Evolutionary conservation across 2,797 vertebrate genomes (phyloP).

Genomic region (Tolypeutes matacus): DNA sequence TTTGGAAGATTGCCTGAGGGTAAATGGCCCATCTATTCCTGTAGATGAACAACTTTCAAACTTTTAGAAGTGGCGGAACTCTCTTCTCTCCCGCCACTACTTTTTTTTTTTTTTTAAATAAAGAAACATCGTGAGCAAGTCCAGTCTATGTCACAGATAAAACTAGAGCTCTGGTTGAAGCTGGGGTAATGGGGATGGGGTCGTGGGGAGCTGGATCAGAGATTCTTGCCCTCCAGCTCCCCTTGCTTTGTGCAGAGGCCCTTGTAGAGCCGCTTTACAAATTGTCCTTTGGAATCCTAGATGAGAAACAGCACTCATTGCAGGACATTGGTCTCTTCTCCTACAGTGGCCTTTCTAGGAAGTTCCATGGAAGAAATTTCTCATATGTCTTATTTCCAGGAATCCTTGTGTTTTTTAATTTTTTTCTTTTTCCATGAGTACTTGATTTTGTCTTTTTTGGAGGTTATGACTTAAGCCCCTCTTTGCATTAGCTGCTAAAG

Average conservation of each 20-base stretch:
- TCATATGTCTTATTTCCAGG: neutral
- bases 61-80: neutral
- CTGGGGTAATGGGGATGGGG: neutral
- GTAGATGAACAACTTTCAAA: neutral
- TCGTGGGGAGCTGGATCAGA: accelerated
- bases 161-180: neutral
- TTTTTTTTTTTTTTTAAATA: constrained; percentile 10
- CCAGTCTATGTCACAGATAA: neutral
- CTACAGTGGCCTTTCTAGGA: neutral
- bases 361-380: neutral
- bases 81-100: neutral
- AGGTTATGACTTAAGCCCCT: neutral
- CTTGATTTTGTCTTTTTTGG: neutral
- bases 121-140: neutral
- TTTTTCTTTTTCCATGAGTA: neutral
- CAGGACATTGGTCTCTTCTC: neutral
- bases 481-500: neutral
- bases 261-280: neutral
- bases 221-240: neutral
- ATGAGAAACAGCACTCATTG: neutral
- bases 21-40: neutral
- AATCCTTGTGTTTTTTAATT: neutral
- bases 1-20: neutral
- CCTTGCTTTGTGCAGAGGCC: neutral
- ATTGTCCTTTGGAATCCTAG: neutral